A percentile compares a stretch with the other conserved stretches of the same genome.
Conservation (phyloP, 2,888 invertebrate species). For the Euspilapteryx auroguttella region DNA sequence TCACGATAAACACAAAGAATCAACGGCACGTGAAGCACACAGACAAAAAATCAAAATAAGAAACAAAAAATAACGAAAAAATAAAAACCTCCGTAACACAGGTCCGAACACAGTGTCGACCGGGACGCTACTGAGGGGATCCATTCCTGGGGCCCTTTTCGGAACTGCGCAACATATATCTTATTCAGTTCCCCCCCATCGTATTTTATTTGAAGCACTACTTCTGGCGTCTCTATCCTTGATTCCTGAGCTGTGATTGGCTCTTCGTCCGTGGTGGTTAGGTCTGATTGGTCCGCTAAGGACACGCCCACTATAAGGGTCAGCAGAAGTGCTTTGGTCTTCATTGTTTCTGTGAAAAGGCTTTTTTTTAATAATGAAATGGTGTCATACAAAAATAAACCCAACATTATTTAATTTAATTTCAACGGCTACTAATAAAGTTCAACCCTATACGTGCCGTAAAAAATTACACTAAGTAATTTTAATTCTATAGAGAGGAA, state of each 20-base stretch:
- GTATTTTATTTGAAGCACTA: constrained; percentile 47
- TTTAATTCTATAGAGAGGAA: too few relatives aligned
- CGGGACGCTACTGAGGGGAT: constrained; percentile 32
- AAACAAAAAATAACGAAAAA: constrained; percentile 9
- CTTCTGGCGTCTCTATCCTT: constrained; percentile 30
- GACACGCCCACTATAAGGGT: constrained; percentile 33
- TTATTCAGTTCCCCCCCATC: constrained; percentile 44
- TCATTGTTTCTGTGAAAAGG: constrained; percentile 20
- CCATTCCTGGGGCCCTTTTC: constrained; percentile 22
- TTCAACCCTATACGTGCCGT: too few relatives aligned
- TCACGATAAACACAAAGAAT: too few relatives aligned
- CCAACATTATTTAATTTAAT: not conserved
- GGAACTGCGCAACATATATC: constrained; percentile 48
- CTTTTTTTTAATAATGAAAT: constrained; percentile 9
- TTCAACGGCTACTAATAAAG: not conserved
- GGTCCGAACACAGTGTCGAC: constrained; percentile 38
- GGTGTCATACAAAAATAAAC: constrained; percentile 1
- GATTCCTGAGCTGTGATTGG: constrained; percentile 18
- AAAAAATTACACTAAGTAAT: too few relatives aligned
- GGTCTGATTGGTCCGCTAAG: constrained; percentile 22
- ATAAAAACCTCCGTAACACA: constrained; percentile 43
- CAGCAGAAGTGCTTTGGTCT: constrained; percentile 16
- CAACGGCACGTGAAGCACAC: constrained; percentile 9
- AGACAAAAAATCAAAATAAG: constrained; percentile 12
- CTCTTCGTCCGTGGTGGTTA: constrained; percentile 11